Evolutionary conservation across 2,797 vertebrate genomes (phyloP), one percentile per base, ranked within the genome.

Genomic region (Gila robusta): DNA sequence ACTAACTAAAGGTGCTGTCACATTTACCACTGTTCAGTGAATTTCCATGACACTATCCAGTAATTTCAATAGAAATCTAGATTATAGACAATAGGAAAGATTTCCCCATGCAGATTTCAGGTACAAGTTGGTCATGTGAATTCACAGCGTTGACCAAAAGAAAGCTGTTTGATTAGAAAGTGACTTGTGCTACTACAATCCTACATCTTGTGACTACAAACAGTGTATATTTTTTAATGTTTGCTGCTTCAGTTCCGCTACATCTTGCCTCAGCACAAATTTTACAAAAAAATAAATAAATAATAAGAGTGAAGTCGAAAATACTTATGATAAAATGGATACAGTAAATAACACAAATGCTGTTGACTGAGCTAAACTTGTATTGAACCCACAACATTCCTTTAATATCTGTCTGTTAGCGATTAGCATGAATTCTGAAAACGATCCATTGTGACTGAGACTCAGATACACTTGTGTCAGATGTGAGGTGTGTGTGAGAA

Each of bases 351-450:
- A 44, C 23, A n/a, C 12, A 19, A 49, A 73, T 49, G 26, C 16
- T 32, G 26, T 11, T 11, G 17, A 10, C 16, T 49, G 26, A 28
- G 26, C 2, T 66, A 49, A 76, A 52, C 19, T 76, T 32, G 21
- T 23, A 23, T 8, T 56, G 10, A 56, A 44, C 52, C 35, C 32
- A 71, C 14, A 72, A 21, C 19, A 32, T n/a, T 52, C 59, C 28
- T 28, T 59, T 52, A 26, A 59, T 72, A 73, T 85, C 49, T 62
- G 87, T 76, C 84, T 86, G 87, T 88, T 83, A 88, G 69, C 4
- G 28, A 83, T 86, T 56, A 80, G 16, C 37, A 21, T 37, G 56
- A 66, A 28, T 64, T 74, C 76, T 69, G 49, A 44, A 81, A 81
- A 62, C 11, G n/a, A 62, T 62, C 59, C 28, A 84, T 67, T 59